Conservation (phyloP, 2,113 vertebrate species). For the Carollia perspicillata region DNA sequence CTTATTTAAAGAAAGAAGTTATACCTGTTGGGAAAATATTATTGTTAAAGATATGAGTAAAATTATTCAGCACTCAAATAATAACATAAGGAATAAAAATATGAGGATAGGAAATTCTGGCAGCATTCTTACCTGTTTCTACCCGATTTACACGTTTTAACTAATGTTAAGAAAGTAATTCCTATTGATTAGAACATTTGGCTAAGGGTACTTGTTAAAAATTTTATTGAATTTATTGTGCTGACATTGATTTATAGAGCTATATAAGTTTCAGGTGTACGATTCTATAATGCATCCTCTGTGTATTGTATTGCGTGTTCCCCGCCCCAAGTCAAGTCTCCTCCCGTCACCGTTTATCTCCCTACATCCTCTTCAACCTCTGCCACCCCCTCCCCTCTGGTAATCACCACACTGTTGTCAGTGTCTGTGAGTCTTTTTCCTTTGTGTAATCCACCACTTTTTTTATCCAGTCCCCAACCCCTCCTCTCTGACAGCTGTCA, state of each 20-base stretch:
- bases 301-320: background rate
- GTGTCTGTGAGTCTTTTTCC: background rate
- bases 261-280: background rate
- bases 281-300: background rate
- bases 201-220: background rate
- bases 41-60: background rate
- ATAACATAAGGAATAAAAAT: background rate
- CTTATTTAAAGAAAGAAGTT: conserved; percentile 30
- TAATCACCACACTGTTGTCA: background rate
- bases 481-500: background rate
- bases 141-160: background rate
- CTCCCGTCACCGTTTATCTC: background rate
- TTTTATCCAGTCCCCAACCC: background rate
- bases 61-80: background rate
- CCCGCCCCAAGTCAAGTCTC: background rate
- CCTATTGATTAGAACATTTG: background rate
- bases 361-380: too few relatives aligned
- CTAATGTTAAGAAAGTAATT: background rate
- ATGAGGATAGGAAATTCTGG: background rate
- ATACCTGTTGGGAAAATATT: conserved; percentile 7
- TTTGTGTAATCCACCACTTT: background rate
- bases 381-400: background rate
- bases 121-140: background rate
- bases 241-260: background rate
- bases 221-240: background rate